phyloP scores from a whole-genome alignment of 2,888 invertebrate species.

The Watsonalla binaria region DNA sequence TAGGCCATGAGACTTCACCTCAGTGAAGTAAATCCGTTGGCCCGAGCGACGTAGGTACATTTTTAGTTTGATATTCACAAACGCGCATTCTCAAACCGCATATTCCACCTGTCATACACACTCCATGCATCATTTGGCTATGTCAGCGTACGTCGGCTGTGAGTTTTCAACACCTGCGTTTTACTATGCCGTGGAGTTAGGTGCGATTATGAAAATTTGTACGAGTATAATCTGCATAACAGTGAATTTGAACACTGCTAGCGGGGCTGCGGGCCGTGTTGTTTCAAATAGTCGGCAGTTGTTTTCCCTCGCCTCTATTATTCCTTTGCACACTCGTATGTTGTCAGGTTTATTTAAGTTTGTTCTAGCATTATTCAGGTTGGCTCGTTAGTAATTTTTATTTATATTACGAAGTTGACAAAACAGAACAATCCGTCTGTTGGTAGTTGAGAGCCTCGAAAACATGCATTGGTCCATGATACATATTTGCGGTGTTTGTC shows the following conservation, averaged over 20 bases:
- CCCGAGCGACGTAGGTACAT: no score
- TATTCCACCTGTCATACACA: background rate
- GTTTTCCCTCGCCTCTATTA: constrained; percentile 7
- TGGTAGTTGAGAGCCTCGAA: no score
- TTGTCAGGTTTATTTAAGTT: background rate
- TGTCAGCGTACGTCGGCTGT: constrained; percentile 23
- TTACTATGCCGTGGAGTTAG: constrained; percentile 22
- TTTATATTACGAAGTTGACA: no score
- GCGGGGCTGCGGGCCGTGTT: constrained; percentile 14
- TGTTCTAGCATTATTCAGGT: background rate
- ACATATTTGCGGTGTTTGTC: no score
- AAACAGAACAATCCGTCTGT: no score
- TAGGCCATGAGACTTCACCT: no score
- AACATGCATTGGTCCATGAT: no score
- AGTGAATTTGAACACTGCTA: constrained; percentile 23
- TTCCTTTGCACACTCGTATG: background rate
- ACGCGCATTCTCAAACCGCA: background rate
- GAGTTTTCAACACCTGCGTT: constrained; percentile 30
- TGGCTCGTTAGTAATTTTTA: no score
- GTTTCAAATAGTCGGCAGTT: constrained; percentile 20
- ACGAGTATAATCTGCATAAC: constrained; percentile 26
- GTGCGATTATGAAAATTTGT: constrained; percentile 30
- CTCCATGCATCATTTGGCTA: constrained; percentile 8
- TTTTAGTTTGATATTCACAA: background rate
- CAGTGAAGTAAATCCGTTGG: no score